Conservation (phyloP, 2,797 vertebrate species). For the Fistularia commersonii region DNA sequence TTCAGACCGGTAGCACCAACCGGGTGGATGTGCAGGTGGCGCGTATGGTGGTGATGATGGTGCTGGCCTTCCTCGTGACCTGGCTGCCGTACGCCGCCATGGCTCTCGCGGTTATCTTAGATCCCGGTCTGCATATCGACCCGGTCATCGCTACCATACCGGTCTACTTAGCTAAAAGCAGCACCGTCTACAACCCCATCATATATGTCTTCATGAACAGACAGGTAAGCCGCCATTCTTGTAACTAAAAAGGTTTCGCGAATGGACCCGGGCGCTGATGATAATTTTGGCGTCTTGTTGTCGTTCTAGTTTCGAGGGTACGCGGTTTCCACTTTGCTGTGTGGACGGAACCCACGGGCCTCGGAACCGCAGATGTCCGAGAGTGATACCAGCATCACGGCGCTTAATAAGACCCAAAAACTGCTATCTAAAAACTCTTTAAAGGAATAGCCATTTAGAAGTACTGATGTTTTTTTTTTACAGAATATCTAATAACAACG, state of each 20-base stretch:
- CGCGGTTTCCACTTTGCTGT: conserved; percentile 63
- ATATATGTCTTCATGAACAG: conserved; percentile 78
- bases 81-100: conserved; percentile 84
- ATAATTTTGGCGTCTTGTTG: background rate
- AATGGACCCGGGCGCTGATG: background rate
- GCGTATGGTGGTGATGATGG: conserved; percentile 84
- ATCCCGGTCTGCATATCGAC: conserved; percentile 62
- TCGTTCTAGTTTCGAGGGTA: conserved; percentile 67
- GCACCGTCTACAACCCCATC: conserved; percentile 75
- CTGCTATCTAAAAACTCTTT: conserved; percentile 40
- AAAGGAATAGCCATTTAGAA: conserved; percentile 18
- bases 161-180: conserved; percentile 71
- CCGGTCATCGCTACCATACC: conserved; percentile 67
- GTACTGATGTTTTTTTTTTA: no score
- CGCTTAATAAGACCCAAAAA: conserved; percentile 47
- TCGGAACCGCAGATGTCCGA: conserved; percentile 41
- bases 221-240: conserved; percentile 52
- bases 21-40: conserved; percentile 80
- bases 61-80: conserved; percentile 81
- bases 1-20: conserved; percentile 59
- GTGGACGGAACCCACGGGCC: conserved; percentile 70
- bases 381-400: conserved; percentile 35
- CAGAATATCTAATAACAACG: no score
- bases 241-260: background rate
- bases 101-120: conserved; percentile 64